Base-by-base conservation (phyloP, 2,888 invertebrate genomes). In the Clusia tigrina region DNA sequence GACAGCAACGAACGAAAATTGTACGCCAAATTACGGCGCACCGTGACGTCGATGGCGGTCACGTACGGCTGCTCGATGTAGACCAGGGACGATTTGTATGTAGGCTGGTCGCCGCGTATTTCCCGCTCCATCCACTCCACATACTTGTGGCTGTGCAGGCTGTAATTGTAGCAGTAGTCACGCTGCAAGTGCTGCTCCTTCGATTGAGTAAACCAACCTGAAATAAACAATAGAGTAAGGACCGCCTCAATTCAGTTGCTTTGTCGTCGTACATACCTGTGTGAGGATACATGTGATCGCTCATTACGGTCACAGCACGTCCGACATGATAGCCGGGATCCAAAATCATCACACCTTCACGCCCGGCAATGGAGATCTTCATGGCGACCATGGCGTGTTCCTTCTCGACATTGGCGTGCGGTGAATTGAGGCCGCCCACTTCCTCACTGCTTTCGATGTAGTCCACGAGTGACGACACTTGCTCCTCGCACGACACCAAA, bases 281-380 rank as follows among this genome's bases (percentile, higher is more conserved):
- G 76, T 96, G 94, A 15, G 95, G 96, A 84, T 92, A 94, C 54
- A 87, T 86, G 66, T 89, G 87, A 81, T 96, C 95, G 38, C 88
- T 86, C 95, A 95, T 96, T 58, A 95, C 90, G 22, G 94, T 93
- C 66, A 95, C 88, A 62, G 92, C 91, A 66, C 94, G 87, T 48
- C 92, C 91, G 65, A 95, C 91, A 83, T 96, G 95, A 84, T 96
- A 96, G 18, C 95, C 95, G 0, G 95, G 94, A 86, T 96, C 96
- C 46, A 95, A 88, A 22, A 96, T 87, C 85, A 95, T 84, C 56
- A 92, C 86, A 26, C 95, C 95, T 1, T 85, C 83, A 42, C 95
- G 88, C 26, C 90, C 92, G 55, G 88, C 89, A 62, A 95, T 88
- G 70, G 87, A 84, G 65, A 94, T 87, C 72, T 89, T 89, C 78